These are phyloP conservation scores for Tethea ocularis DNA, from an alignment of 2,888 invertebrate genomes.

Conservation along the genomic window DNA sequence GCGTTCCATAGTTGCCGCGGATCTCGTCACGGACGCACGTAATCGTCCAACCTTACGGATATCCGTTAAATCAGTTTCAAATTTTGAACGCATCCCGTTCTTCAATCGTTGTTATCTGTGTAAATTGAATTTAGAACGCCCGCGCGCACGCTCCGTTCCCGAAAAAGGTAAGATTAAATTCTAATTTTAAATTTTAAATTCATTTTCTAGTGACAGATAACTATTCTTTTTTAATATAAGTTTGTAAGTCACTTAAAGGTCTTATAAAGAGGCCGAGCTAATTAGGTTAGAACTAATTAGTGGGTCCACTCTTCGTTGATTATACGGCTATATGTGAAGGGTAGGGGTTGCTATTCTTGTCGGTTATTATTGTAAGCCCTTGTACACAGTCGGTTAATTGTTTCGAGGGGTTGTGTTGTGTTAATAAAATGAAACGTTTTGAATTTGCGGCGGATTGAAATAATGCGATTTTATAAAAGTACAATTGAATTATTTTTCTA, in stretches of 20 bases:
- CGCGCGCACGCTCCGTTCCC: slow-evolving; percentile 12
- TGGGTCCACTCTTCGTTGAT: slow-evolving; percentile 51
- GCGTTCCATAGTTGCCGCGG: slow-evolving; percentile 55
- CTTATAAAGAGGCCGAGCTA: slow-evolving; percentile 50
- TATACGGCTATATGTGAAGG: slow-evolving; percentile 41
- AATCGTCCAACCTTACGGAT: slow-evolving; percentile 28
- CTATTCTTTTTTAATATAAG: background rate
- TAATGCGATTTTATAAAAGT: background rate
- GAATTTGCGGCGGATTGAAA: background rate
- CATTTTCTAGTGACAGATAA: background rate
- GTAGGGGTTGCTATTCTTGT: slow-evolving; percentile 35
- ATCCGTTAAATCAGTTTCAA: slow-evolving; percentile 30
- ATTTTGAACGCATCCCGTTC: slow-evolving; percentile 32
- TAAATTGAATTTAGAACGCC: slow-evolving; percentile 45
- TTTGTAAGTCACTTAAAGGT: background rate
- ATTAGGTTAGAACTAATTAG: slow-evolving; percentile 78
- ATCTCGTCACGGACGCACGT: slow-evolving; percentile 53
- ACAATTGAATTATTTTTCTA: background rate
- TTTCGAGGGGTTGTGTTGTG: slow-evolving; percentile 1
- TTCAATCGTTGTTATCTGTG: slow-evolving; percentile 34
- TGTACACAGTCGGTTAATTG: slow-evolving; percentile 3
- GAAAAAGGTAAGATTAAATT: slow-evolving; percentile 33
- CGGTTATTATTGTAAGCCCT: slow-evolving; percentile 19
- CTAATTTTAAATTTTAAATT: slow-evolving; percentile 7
- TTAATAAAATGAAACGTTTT: slow-evolving; percentile 1